A percentile compares a stretch with the other conserved stretches of the same genome.
These are phyloP conservation scores for Galaxea fascicularis DNA, from an alignment of 92 coral and sea anemone genomes.

Conservation along the genomic window DNA sequence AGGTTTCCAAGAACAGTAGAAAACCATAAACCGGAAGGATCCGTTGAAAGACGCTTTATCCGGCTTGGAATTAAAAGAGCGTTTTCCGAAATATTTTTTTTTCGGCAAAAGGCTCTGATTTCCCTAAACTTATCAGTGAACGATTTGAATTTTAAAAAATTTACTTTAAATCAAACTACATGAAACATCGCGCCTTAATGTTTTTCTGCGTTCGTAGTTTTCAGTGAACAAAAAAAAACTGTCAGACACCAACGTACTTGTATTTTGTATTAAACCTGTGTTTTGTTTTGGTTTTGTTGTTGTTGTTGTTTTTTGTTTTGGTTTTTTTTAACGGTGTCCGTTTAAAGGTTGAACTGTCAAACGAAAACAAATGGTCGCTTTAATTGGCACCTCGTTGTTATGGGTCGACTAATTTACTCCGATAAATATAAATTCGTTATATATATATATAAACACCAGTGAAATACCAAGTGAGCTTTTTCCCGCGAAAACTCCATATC, in stretches of 20 bases:
- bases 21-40: not conserved
- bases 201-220: not conserved
- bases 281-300: too few relatives aligned
- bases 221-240: too few relatives aligned
- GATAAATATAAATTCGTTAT: not conserved
- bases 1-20: constrained; percentile 11
- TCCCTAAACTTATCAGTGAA: not conserved
- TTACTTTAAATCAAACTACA: not conserved
- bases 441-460: too few relatives aligned
- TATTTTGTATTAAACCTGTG: too few relatives aligned
- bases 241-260: not conserved
- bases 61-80: not conserved
- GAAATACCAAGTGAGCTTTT: too few relatives aligned
- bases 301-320: too few relatives aligned
- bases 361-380: not conserved
- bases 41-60: not conserved
- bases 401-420: not conserved
- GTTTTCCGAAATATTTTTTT: not conserved
- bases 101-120: not conserved
- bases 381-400: not conserved
- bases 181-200: not conserved
- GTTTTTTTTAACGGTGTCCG: not conserved
- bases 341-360: not conserved
- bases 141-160: too few relatives aligned
- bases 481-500: too few relatives aligned